Conservation (phyloP, 2,797 vertebrate genomes). For the Cheirogaleus major region DNA sequence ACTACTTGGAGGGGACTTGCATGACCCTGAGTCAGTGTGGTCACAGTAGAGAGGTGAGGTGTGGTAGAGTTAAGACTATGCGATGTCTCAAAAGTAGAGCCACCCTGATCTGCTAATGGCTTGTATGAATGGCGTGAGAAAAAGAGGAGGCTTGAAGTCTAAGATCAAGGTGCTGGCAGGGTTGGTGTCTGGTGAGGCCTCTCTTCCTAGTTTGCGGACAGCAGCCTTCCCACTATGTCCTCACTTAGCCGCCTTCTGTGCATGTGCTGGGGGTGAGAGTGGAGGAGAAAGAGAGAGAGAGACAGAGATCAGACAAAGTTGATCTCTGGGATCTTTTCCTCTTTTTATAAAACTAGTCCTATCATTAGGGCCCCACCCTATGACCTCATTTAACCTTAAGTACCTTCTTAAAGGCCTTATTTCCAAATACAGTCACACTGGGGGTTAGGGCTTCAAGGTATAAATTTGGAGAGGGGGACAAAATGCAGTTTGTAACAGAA, state of each 20-base stretch:
- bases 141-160: not conserved
- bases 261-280: not conserved
- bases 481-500: not conserved
- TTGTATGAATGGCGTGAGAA: not conserved
- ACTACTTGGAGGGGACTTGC: not conserved
- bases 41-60: not conserved
- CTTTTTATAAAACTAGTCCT: not conserved
- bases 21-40: not conserved
- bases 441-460: not conserved
- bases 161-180: not conserved
- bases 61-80: not conserved
- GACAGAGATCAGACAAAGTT: not conserved
- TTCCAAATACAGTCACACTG: not conserved
- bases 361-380: not conserved
- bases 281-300: not conserved
- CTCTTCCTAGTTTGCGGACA: not conserved
- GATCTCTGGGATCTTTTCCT: not conserved
- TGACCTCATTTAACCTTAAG: not conserved
- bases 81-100: not conserved
- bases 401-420: not conserved
- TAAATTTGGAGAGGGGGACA: not conserved
- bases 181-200: not conserved
- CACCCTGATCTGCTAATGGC: not conserved
- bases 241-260: not conserved
- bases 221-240: not conserved